Percentiles rank a stretch among this genome's conserved stretches.
These are phyloP conservation scores for Troides aeacus DNA, from an alignment of 2,888 invertebrate species.

Conservation along the genomic window DNA sequence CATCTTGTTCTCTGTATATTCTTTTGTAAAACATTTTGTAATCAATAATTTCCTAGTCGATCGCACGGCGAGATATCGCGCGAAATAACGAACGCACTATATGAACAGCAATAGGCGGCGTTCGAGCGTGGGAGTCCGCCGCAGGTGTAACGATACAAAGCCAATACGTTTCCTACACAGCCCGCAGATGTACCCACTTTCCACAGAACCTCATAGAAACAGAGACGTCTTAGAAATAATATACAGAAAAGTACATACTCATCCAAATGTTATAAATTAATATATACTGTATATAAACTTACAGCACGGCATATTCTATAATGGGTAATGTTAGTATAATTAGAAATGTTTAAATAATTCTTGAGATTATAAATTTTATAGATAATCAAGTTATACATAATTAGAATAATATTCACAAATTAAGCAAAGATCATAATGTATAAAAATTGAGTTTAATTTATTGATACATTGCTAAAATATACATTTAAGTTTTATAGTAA, in stretches of 20 bases:
- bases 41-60: constrained; percentile 9
- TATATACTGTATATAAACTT: too few relatives aligned
- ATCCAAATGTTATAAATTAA: not conserved
- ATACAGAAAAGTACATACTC: not conserved
- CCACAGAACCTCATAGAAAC: constrained; percentile 39
- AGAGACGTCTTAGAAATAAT: constrained; percentile 19
- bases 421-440: too few relatives aligned
- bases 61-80: constrained; percentile 19
- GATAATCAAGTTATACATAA: too few relatives aligned
- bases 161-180: constrained; percentile 56
- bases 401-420: too few relatives aligned
- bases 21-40: constrained; percentile 14
- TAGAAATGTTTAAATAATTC: too few relatives aligned
- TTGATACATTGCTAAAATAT: too few relatives aligned
- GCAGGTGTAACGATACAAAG: constrained; percentile 66
- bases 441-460: too few relatives aligned
- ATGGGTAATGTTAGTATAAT: too few relatives aligned
- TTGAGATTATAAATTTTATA: too few relatives aligned
- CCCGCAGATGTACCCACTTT: constrained; percentile 60
- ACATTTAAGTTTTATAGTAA: too few relatives aligned
- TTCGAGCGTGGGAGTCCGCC: constrained; percentile 68
- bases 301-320: too few relatives aligned
- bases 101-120: constrained; percentile 38
- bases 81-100: constrained; percentile 30
- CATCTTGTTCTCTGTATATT: constrained; percentile 42